Percentiles rank a stretch among this genome's conserved stretches.
phyloP scores from a whole-genome alignment of 2,888 invertebrate species.

The Pristionchus entomophagus region DNA sequence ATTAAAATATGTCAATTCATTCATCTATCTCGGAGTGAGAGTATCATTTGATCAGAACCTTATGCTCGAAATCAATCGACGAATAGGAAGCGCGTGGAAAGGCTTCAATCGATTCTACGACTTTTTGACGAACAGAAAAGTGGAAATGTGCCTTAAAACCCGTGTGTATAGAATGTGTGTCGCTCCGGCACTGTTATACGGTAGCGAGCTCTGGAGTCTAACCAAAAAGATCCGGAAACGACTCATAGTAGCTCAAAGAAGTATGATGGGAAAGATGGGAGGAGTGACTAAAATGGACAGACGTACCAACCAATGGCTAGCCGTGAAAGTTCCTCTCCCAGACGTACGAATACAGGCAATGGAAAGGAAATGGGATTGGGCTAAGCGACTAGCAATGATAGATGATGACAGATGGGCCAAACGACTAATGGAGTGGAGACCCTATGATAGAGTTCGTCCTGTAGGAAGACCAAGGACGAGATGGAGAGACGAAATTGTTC shows the following conservation, averaged over 20 bases:
- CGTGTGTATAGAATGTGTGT: neutral
- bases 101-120: neutral
- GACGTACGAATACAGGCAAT: neutral
- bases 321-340: no score
- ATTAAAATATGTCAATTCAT: neutral
- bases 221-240: no score
- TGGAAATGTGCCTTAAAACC: neutral
- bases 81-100: neutral
- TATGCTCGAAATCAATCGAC: neutral
- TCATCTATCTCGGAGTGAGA: neutral
- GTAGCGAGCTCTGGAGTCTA: neutral
- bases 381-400: neutral
- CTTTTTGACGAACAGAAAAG: neutral
- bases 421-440: neutral
- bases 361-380: neutral
- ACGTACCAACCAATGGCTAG: no score
- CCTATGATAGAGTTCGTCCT: neutral
- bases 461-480: neutral
- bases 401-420: neutral
- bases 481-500: neutral
- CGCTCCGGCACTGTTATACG: neutral
- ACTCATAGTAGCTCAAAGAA: no score
- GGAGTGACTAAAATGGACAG: no score
- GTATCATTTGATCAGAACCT: neutral
- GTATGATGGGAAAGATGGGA: no score